These are phyloP conservation scores for Delia radicum DNA, from an alignment of 1,140 invertebrate species.

Conservation along the genomic window DNA sequence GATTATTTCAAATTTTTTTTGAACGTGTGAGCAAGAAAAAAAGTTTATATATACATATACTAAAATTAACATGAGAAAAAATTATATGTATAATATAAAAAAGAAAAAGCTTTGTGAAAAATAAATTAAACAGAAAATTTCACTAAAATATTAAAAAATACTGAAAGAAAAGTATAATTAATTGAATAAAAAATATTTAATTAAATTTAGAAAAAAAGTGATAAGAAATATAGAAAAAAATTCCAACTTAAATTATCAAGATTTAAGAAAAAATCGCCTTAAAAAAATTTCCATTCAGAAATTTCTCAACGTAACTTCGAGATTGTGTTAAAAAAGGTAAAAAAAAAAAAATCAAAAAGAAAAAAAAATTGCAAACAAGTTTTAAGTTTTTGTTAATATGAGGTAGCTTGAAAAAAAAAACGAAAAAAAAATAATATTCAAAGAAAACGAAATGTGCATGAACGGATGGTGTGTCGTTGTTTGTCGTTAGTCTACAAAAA, in stretches of 20 bases:
- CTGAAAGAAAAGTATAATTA: neutral
- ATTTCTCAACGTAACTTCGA: constrained; percentile 16
- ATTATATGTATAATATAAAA: constrained; percentile 17
- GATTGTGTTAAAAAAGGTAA: neutral
- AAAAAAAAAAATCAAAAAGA: neutral
- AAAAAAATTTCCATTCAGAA: constrained; percentile 21
- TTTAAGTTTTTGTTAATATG: neutral
- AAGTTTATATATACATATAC: constrained; percentile 15
- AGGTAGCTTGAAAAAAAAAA: neutral
- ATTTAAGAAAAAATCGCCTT: neutral
- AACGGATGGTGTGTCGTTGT: neutral
- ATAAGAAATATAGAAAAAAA: neutral
- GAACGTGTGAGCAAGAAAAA: constrained; percentile 17
- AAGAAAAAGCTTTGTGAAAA: neutral
- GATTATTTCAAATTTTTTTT: neutral
- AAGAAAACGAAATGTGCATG: constrained; percentile 9
- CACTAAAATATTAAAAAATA: neutral
- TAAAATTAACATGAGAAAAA: neutral
- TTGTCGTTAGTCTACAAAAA: neutral
- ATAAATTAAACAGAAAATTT: neutral
- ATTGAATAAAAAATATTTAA: neutral
- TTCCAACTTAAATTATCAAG: neutral
- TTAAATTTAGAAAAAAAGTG: too few relatives aligned
- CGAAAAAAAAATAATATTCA: neutral
- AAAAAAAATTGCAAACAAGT: constrained; percentile 18